Evolutionary conservation across 2,888 invertebrate genomes (phyloP).

Genomic region (Caradrina kadenii): DNA sequence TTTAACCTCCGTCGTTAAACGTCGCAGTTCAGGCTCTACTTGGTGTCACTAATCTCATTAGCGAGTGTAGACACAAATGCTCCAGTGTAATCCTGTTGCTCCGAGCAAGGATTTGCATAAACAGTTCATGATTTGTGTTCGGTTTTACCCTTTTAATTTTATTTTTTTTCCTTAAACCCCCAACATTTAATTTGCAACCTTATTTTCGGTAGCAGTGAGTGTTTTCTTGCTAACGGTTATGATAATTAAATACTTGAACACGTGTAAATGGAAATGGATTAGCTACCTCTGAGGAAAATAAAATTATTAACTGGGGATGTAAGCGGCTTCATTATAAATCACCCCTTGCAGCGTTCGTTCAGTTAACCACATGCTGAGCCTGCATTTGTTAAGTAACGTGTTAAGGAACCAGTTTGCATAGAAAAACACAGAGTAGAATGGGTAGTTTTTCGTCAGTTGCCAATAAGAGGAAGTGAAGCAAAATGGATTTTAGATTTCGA

Average conservation of each 20-base stretch:
- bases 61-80: slow-evolving; percentile 82
- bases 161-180: slow-evolving; percentile 46
- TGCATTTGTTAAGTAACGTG: slow-evolving; percentile 29
- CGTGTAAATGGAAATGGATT: slow-evolving; percentile 66
- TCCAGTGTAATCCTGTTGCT: slow-evolving; percentile 78
- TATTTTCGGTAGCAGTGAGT: slow-evolving; percentile 11
- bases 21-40: slow-evolving; percentile 68
- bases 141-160: slow-evolving; percentile 68
- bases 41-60: slow-evolving; percentile 84
- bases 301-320: slow-evolving; percentile 60
- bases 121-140: slow-evolving; percentile 78
- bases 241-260: slow-evolving; percentile 53
- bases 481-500: slow-evolving; percentile 48
- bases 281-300: slow-evolving; percentile 64
- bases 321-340: slow-evolving; percentile 59
- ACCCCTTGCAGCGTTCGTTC: slow-evolving; percentile 43
- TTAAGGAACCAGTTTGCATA: slow-evolving; percentile 38
- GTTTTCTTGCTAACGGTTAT: slow-evolving; percentile 16
- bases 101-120: slow-evolving; percentile 78
- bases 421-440: slow-evolving; percentile 24
- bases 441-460: slow-evolving; percentile 25
- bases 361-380: slow-evolving; percentile 48
- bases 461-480: slow-evolving; percentile 34
- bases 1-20: slow-evolving; percentile 68
- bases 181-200: slow-evolving; percentile 40